phyloP scores from a whole-genome alignment of 2,113 vertebrate species.

The Rhineura floridana region DNA sequence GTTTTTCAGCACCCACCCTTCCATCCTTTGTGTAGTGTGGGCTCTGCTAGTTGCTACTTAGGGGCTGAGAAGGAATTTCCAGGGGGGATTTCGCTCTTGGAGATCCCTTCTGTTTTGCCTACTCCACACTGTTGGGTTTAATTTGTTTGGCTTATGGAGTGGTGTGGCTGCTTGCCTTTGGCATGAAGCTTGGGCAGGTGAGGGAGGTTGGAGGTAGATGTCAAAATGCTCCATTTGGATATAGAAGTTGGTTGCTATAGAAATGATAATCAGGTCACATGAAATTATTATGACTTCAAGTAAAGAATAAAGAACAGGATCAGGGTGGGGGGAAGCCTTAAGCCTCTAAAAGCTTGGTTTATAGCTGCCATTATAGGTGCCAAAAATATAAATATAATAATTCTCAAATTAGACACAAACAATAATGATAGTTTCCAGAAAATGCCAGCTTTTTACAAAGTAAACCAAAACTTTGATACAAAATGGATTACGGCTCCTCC shows the following conservation, averaged over 20 bases:
- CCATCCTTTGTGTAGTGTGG: no score
- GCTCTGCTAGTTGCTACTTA: no score
- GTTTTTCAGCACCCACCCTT: no score
- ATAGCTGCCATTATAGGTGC: not conserved
- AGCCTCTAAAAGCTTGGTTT: slow-evolving; percentile 18
- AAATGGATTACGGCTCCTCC: not conserved
- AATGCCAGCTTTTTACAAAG: not conserved
- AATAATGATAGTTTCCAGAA: not conserved
- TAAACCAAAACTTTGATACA: not conserved
- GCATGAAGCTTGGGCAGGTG: no score
- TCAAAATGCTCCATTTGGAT: slow-evolving; percentile 51
- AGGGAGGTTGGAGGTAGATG: no score
- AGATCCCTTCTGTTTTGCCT: no score
- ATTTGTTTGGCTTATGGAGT: no score
- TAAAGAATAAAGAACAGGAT: slow-evolving; percentile 21
- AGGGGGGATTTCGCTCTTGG: no score
- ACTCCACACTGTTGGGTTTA: no score
- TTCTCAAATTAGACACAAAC: not conserved
- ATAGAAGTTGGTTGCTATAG: slow-evolving; percentile 51
- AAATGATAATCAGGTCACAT: slow-evolving; percentile 52
- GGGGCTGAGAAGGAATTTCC: no score
- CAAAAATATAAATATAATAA: not conserved
- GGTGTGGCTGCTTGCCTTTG: no score
- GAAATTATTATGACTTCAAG: slow-evolving; percentile 44
- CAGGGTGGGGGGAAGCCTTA: not conserved